Percentiles rank a stretch among this genome's conserved stretches.
Evolutionary conservation across 2,888 invertebrate genomes (phyloP).

Genomic region (Agonopterix subpropinquella): DNA sequence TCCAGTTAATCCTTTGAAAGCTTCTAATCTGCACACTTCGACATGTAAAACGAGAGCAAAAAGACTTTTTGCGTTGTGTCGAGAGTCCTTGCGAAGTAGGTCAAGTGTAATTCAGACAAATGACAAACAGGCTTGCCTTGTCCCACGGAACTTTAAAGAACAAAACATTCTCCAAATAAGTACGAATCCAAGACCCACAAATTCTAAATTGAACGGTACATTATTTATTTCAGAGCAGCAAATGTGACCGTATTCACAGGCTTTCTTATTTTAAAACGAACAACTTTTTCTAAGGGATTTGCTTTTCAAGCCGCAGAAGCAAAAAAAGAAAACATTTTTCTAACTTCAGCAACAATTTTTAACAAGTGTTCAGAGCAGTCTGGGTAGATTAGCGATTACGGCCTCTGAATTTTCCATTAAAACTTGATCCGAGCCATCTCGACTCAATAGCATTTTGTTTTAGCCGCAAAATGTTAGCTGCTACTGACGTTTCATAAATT

Average conservation of each 20-base stretch:
- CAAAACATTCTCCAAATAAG: conserved; percentile 3
- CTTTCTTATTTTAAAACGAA: background rate
- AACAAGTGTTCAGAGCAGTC: conserved; percentile 11
- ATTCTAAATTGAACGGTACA: conserved; percentile 1
- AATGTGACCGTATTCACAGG: background rate
- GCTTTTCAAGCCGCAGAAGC: no score
- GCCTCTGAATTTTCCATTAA: conserved; percentile 18
- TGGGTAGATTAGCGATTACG: conserved; percentile 14
- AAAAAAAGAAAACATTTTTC: background rate
- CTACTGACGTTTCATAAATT: no score
- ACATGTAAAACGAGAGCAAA: conserved; percentile 24
- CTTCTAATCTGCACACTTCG: conserved; percentile 47
- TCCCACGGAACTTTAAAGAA: conserved; percentile 11
- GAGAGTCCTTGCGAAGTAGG: conserved; percentile 24
- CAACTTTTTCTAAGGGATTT: background rate
- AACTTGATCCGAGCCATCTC: conserved; percentile 13
- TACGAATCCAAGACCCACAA: background rate
- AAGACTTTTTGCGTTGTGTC: conserved; percentile 20
- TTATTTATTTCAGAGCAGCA: background rate
- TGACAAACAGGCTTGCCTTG: conserved; percentile 11
- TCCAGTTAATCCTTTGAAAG: conserved; percentile 57
- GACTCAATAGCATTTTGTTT: conserved; percentile 6
- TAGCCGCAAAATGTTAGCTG: no score
- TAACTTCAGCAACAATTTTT: conserved; percentile 3
- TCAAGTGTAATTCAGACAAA: conserved; percentile 21